A percentile compares a stretch with the other conserved stretches of the same genome.
Evolutionary conservation across 2,888 invertebrate species (phyloP).

Genomic region (Punctoribates punctum): DNA sequence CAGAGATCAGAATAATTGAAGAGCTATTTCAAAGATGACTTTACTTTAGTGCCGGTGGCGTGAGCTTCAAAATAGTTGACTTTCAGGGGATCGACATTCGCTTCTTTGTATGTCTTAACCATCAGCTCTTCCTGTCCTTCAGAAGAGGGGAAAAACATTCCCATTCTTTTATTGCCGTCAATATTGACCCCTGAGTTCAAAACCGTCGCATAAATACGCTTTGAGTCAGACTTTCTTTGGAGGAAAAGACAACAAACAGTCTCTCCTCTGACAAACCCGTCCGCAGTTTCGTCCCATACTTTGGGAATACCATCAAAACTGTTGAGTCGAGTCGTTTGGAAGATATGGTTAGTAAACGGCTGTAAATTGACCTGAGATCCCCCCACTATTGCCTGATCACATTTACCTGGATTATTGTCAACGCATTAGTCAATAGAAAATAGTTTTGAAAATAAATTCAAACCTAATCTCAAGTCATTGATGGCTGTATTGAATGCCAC

Average conservation of each 20-base stretch:
- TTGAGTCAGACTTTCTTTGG: constrained; percentile 68
- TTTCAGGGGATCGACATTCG: constrained; percentile 71
- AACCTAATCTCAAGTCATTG: constrained; percentile 61
- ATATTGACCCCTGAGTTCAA: constrained; percentile 85
- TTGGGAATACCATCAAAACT: constrained; percentile 85
- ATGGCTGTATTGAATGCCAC: constrained; percentile 83
- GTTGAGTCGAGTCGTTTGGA: constrained; percentile 83
- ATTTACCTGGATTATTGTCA: constrained; percentile 56
- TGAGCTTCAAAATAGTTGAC: constrained; percentile 93
- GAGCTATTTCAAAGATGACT: background rate
- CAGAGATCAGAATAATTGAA: no score
- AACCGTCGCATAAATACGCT: constrained; percentile 77
- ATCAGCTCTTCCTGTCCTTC: constrained; percentile 64
- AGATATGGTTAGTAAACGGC: constrained; percentile 66
- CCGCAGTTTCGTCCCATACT: constrained; percentile 85
- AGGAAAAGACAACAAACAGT: constrained; percentile 67
- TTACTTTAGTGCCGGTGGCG: constrained; percentile 80
- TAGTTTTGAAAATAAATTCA: background rate
- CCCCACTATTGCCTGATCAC: constrained; percentile 78
- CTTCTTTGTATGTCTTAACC: constrained; percentile 76
- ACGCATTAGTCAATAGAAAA: no score
- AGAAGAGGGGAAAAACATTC: constrained; percentile 59
- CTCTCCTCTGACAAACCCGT: constrained; percentile 82
- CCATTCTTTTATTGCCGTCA: constrained; percentile 82
- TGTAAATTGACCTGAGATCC: constrained; percentile 57